Evolutionary conservation across 1,140 invertebrate genomes (phyloP), one percentile per base, ranked within the genome.

Genomic region (Watersipora subatra): DNA sequence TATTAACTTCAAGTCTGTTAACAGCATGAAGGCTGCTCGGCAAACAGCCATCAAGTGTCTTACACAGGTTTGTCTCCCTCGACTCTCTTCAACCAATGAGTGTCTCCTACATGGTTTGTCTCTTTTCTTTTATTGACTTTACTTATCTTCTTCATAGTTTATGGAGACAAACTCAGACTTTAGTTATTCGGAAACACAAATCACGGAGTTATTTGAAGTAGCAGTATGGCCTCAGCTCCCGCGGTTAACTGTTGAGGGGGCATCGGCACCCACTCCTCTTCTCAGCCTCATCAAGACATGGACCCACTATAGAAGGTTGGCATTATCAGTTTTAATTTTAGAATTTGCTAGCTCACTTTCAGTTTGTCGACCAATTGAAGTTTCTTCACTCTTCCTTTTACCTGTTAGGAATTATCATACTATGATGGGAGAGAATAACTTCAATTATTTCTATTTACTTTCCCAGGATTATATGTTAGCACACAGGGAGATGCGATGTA

Each of bases 201-300:
- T 93, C 1, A 85, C 88, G 72, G 85, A 87, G 0, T 70, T 93
- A 15, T 92, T 89, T 74, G 78, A 87, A 58, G 84, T 87, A 0
- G 86, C 88, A 59, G 83, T 97, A 20, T 93, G 89, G 86, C 91
- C 91, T 0, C 84, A 87, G 72, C 27, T 73, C 12, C 61, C 68
- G 12, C 73, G 71, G 56, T 75, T 95, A 0, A 85, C 87, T 0
- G 79, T 85, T 62, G 91, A 95, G 74, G 87, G 90, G 28, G 86
- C 93, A 62, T 86, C 91, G 70, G 88, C 85, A 71, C 90, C 91
- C 1, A 92, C 91, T 1, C 84, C 87, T 1, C 76, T 94, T 59
- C 77, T 94, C 15, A 91, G 88, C 76, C 77, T 95, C 1, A 84
- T 94, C 7, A 78, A 84, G 1, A 78, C 83, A 1, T 95, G 91